Conservation (phyloP, 2,113 vertebrate species). For the Aphyosemion australe region DNA sequence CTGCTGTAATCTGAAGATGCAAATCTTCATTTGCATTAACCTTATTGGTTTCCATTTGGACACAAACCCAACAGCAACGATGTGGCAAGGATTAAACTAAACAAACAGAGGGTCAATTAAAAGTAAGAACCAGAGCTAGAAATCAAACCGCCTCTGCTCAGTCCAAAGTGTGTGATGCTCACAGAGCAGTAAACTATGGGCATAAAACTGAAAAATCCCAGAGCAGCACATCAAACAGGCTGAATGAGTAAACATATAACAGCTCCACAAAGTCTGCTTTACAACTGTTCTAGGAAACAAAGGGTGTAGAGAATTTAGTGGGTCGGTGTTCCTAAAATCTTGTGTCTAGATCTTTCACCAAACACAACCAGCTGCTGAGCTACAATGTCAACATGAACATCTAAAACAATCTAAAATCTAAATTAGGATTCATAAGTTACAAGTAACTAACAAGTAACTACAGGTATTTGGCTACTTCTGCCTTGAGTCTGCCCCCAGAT, state of each 20-base stretch:
- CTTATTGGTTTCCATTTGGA: slow-evolving; percentile 41
- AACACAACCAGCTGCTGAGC: not conserved
- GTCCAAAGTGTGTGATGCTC: slow-evolving; percentile 23
- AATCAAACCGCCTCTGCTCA: slow-evolving; percentile 11
- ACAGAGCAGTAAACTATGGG: slow-evolving; percentile 23
- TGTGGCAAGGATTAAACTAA: slow-evolving; percentile 9
- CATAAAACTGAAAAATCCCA: not conserved
- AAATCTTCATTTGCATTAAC: slow-evolving; percentile 25
- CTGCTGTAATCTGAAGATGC: not conserved
- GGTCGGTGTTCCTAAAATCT: no score
- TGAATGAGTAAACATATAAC: not conserved
- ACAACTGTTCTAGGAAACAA: not conserved
- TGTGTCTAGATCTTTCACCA: not conserved
- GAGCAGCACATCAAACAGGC: not conserved
- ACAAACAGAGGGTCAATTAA: slow-evolving; percentile 30
- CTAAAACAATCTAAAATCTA: not conserved
- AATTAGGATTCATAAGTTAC: not conserved
- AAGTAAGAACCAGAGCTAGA: slow-evolving; percentile 14
- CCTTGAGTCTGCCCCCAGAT: not conserved
- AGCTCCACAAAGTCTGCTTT: not conserved
- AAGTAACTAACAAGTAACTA: no score
- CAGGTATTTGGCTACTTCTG: not conserved
- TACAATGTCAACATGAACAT: not conserved
- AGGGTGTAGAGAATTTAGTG: not conserved
- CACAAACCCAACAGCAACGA: slow-evolving; percentile 21